phyloP scores from a whole-genome alignment of 2,113 vertebrate genomes.

The Anhinga anhinga region DNA sequence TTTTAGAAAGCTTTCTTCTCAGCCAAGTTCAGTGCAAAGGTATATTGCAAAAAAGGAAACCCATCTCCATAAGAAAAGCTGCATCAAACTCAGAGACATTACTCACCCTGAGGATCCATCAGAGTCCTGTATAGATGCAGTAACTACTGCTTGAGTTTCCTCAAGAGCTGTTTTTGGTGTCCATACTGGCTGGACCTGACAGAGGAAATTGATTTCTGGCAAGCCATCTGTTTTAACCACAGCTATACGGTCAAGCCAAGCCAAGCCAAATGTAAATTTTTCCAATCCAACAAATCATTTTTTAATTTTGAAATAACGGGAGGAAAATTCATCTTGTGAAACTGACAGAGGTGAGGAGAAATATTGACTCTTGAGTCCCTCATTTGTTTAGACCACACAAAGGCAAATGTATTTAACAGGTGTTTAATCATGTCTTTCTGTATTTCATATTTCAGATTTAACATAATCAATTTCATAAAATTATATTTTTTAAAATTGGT shows the following conservation, averaged over 20 bases:
- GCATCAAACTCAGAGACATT: background rate
- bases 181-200: background rate
- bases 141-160: background rate
- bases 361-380: background rate
- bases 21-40: background rate
- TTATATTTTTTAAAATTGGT: background rate
- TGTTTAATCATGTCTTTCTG: background rate
- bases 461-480: background rate
- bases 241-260: background rate
- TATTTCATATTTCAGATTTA: background rate
- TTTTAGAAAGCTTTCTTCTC: background rate
- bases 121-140: background rate
- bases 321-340: conserved; percentile 29
- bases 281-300: conserved; percentile 28
- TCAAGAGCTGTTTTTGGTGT: conserved; percentile 9
- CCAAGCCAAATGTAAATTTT: conserved; percentile 54
- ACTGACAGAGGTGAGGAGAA: background rate
- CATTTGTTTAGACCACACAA: conserved; percentile 46
- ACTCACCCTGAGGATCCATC: background rate
- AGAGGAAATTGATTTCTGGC: conserved; percentile 47
- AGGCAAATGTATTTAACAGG: background rate
- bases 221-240: conserved; percentile 18
- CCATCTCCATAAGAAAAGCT: background rate
- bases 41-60: background rate
- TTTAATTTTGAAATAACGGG: conserved; percentile 34